A percentile compares a stretch with the other conserved stretches of the same genome.
Evolutionary conservation across 2,888 invertebrate species (phyloP).

Genomic region (Steromphala cineraria): DNA sequence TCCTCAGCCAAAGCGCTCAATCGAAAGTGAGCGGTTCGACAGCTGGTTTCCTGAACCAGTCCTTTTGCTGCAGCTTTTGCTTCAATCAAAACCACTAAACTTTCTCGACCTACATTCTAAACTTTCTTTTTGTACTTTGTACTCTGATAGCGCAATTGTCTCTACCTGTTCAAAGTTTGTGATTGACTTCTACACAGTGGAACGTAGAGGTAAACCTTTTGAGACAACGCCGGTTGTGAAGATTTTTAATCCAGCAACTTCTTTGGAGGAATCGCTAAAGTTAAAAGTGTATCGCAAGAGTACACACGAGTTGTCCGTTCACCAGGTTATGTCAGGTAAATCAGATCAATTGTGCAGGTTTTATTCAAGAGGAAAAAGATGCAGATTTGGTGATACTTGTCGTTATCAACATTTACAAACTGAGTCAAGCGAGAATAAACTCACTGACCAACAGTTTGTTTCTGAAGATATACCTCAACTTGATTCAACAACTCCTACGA

Average conservation of each 20-base stretch:
- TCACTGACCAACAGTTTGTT: neutral
- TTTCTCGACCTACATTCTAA: no score
- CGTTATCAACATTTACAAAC: conserved; percentile 43
- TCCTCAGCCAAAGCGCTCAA: no score
- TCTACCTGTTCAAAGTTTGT: neutral
- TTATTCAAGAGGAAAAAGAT: conserved; percentile 27
- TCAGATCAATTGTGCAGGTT: conserved; percentile 23
- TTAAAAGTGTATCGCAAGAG: neutral
- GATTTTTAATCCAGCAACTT: neutral
- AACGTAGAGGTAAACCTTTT: neutral
- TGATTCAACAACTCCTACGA: neutral
- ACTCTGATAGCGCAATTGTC: no score
- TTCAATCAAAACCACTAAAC: no score
- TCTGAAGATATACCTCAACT: neutral
- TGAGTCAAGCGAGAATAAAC: neutral
- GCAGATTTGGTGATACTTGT: conserved; percentile 46
- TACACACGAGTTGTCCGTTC: neutral
- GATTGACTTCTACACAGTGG: neutral
- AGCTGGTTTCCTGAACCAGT: no score
- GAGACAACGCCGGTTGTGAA: neutral
- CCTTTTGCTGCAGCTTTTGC: no score
- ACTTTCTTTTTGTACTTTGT: no score
- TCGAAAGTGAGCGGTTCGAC: no score
- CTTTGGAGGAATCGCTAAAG: neutral
- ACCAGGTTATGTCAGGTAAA: conserved; percentile 20